Percentiles rank a stretch among this genome's conserved stretches.
phyloP scores from a whole-genome alignment of 2,797 vertebrate species.

The Melanotaenia parkinsoni region DNA sequence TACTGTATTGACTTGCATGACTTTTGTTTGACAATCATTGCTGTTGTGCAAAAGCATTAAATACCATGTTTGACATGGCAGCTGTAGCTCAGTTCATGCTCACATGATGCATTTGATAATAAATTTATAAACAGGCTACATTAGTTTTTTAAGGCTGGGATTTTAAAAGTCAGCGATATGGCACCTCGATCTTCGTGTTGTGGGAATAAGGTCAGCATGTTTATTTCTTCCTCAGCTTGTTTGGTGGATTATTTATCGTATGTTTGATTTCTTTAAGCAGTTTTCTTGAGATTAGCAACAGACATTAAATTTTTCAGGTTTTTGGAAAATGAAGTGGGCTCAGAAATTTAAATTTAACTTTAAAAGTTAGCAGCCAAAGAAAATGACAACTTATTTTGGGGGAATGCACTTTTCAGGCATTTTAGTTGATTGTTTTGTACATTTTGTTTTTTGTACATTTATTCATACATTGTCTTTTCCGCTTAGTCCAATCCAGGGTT shows the following conservation, averaged over 20 bases:
- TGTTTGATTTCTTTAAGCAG: constrained; percentile 18
- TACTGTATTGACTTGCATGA: not conserved
- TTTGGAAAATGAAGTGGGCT: not conserved
- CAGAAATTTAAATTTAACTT: no score
- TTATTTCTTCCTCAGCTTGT: constrained; percentile 2
- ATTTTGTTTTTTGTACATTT: no score
- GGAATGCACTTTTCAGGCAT: no score
- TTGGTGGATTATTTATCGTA: not conserved
- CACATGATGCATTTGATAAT: not conserved
- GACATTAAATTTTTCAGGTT: not conserved
- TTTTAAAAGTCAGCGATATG: constrained; percentile 51
- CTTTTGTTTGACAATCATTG: no score
- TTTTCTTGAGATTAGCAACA: constrained; percentile 19
- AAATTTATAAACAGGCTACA: constrained; percentile 11
- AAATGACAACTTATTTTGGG: no score
- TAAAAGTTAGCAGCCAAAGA: no score
- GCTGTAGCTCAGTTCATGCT: not conserved
- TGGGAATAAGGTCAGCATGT: constrained; percentile 28
- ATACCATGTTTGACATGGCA: not conserved
- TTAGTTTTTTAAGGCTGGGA: constrained; percentile 11
- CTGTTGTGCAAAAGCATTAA: not conserved
- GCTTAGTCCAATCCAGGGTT: no score
- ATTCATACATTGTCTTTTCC: no score
- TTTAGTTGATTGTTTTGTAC: no score
- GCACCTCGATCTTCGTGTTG: constrained; percentile 56